These are phyloP conservation scores for Arenaria interpres DNA, from an alignment of 2,113 vertebrate genomes.

Conservation along the genomic window DNA sequence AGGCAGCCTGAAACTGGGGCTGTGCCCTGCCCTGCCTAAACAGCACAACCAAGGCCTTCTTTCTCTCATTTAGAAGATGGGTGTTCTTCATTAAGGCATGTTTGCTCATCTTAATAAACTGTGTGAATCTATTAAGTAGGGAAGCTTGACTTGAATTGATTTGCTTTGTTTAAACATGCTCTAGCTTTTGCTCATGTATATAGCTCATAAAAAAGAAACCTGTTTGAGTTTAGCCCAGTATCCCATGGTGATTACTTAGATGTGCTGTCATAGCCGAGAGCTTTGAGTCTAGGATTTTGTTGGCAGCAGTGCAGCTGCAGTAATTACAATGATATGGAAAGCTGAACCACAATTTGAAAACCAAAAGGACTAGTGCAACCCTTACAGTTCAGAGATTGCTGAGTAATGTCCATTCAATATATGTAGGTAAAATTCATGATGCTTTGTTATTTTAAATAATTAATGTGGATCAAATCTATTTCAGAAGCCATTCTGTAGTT, in stretches of 20 bases:
- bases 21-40: not conserved
- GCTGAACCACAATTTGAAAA: constrained; percentile 46
- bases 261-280: constrained; percentile 45
- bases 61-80: constrained; percentile 35
- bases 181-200: constrained; percentile 53
- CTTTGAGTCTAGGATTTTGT: constrained; percentile 44
- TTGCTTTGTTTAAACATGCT: constrained; percentile 69
- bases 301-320: constrained; percentile 19
- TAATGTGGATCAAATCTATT: constrained; percentile 2
- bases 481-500: not conserved
- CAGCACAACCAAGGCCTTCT: not conserved
- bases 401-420: constrained; percentile 16
- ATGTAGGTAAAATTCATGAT: not conserved
- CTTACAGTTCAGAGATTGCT: not conserved
- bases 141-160: constrained; percentile 50
- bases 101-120: constrained; percentile 56
- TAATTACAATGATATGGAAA: constrained; percentile 55
- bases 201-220: constrained; percentile 58
- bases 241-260: constrained; percentile 46
- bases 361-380: constrained; percentile 3
- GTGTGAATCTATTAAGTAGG: constrained; percentile 41
- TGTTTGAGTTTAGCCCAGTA: constrained; percentile 50
- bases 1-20: not conserved
- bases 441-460: constrained; percentile 4
- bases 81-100: constrained; percentile 59